Conservation (phyloP, 2,797 vertebrate genomes). For the Aselliscus stoliczkanus region DNA sequence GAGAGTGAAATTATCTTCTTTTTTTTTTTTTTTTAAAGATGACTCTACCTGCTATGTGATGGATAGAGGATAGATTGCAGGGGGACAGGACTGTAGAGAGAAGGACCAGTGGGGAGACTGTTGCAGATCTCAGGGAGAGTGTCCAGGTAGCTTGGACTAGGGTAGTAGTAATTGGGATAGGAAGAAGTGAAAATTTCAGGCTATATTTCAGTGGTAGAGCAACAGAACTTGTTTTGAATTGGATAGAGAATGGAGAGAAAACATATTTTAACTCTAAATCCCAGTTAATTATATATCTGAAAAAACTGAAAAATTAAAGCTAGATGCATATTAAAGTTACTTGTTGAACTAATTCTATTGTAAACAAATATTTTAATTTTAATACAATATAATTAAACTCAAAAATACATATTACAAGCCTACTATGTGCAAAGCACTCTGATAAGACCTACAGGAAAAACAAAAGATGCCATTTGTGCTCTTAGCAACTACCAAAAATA, state of each 20-base stretch:
- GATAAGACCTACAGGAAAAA: neutral
- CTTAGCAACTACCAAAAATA: constrained; percentile 45
- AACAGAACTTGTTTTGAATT: neutral
- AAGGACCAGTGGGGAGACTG: neutral
- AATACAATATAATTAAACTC: constrained; percentile 3
- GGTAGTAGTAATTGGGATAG: neutral
- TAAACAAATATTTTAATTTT: constrained; percentile 17
- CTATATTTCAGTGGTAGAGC: neutral
- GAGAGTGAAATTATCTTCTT: neutral
- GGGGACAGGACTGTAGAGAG: neutral
- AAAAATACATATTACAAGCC: constrained; percentile 1
- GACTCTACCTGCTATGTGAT: neutral
- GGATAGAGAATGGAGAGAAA: neutral
- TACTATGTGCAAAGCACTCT: neutral
- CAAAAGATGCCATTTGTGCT: constrained; percentile 3
- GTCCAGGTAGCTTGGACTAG: neutral
- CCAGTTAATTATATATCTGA: neutral
- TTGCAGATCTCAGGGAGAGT: neutral
- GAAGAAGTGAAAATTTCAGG: neutral
- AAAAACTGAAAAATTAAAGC: neutral
- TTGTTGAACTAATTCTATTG: neutral
- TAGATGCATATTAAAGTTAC: neutral
- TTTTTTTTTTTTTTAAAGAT: neutral
- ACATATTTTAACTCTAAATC: neutral
- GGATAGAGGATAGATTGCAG: neutral